Percentiles rank a stretch among this genome's conserved stretches.
Conservation (phyloP, 2,797 vertebrate genomes). For the Falco cherrug region DNA sequence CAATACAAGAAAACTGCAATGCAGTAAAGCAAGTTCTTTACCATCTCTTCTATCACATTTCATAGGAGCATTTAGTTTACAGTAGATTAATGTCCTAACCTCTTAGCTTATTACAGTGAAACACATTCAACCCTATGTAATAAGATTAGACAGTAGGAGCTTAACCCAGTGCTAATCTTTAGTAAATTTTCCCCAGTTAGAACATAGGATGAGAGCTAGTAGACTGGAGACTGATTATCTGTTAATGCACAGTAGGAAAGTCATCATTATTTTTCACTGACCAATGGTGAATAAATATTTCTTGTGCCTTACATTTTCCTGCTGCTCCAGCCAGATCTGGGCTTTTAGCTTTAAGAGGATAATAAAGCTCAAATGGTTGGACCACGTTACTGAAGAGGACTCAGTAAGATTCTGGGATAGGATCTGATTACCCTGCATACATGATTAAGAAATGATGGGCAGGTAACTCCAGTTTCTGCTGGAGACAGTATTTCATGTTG, state of each 20-base stretch:
- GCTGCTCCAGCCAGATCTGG: neutral
- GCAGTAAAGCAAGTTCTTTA: conserved; percentile 1
- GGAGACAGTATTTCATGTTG: neutral
- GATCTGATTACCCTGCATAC: neutral
- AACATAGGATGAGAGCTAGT: neutral
- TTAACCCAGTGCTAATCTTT: conserved; percentile 53
- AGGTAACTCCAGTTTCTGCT: neutral
- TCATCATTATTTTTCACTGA: neutral
- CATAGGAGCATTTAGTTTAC: conserved; percentile 23
- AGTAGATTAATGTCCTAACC: conserved; percentile 68
- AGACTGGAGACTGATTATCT: neutral
- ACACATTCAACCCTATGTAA: conserved; percentile 63
- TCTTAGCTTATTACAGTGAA: conserved; percentile 69
- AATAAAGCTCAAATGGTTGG: neutral
- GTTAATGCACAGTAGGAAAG: neutral
- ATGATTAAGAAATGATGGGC: neutral
- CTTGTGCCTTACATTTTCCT: neutral
- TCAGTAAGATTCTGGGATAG: neutral
- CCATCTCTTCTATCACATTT: conserved; percentile 27
- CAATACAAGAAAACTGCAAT: neutral
- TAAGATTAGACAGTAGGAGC: conserved; percentile 56
- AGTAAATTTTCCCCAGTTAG: neutral
- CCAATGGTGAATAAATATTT: neutral
- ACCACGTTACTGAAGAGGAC: neutral
- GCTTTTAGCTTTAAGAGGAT: neutral